These are phyloP conservation scores for Scolopax rusticola DNA, from an alignment of 2,797 vertebrate species.

Conservation along the genomic window DNA sequence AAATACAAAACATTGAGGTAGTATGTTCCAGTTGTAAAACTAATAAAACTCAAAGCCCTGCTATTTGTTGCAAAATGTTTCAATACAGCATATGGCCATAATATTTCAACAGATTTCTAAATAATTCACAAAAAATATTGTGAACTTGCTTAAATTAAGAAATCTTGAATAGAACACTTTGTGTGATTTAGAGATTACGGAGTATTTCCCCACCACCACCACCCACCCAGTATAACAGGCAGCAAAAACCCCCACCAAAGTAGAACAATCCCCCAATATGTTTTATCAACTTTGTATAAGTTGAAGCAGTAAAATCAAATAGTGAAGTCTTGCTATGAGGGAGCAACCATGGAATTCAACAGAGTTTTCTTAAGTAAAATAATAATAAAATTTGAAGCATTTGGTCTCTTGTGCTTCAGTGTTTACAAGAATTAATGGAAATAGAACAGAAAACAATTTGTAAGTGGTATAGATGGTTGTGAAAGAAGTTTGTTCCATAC, in stretches of 20 bases:
- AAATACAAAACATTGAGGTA: neutral
- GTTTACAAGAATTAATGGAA: conserved; percentile 70
- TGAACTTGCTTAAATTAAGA: neutral
- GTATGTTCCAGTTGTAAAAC: neutral
- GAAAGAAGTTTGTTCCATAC: conserved; percentile 50
- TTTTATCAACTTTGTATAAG: neutral
- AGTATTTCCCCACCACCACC: neutral
- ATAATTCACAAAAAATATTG: neutral
- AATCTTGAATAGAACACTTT: neutral
- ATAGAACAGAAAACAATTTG: conserved; percentile 51
- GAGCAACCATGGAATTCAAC: neutral
- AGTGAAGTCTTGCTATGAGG: neutral
- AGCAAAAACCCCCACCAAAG: fast-evolving
- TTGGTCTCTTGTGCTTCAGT: neutral
- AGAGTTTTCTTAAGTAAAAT: neutral
- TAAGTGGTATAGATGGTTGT: conserved; percentile 44
- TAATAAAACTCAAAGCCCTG: neutral
- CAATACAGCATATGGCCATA: neutral
- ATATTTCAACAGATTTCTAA: neutral
- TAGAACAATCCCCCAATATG: neutral
- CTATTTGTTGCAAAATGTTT: neutral
- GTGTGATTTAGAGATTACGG: neutral
- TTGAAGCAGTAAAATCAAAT: neutral
- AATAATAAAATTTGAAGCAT: neutral
- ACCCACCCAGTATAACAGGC: neutral